These are phyloP conservation scores for Acronicta leporina DNA, from an alignment of 2,888 invertebrate species.

Conservation along the genomic window DNA sequence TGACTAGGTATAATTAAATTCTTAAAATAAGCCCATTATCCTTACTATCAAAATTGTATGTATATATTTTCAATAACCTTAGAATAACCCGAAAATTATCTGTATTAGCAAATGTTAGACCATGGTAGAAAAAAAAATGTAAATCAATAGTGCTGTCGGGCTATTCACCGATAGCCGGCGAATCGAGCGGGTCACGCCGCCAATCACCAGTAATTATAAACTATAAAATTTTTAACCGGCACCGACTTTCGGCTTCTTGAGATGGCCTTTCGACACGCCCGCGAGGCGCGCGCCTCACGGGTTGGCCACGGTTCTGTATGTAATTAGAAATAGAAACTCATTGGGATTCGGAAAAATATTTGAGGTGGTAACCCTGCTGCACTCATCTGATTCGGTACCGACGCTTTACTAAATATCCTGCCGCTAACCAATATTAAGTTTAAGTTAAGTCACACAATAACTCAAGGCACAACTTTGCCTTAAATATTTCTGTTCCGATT, in stretches of 20 bases:
- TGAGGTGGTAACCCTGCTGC: too few relatives aligned
- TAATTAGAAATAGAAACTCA: constrained; percentile 10
- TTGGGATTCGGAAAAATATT: constrained; percentile 1
- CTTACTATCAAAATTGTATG: neutral
- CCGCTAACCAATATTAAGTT: too few relatives aligned
- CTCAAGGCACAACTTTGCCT: too few relatives aligned
- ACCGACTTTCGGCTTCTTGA: constrained; percentile 86
- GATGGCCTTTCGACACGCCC: constrained; percentile 83
- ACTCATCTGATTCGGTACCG: too few relatives aligned
- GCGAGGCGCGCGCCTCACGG: constrained; percentile 51
- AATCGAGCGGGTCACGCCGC: constrained; percentile 76
- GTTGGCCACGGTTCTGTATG: constrained; percentile 70
- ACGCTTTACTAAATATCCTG: too few relatives aligned
- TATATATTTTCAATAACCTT: neutral
- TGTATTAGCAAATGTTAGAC: constrained; percentile 32
- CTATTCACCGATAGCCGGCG: constrained; percentile 60
- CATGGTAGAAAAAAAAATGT: constrained; percentile 47
- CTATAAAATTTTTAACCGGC: constrained; percentile 82
- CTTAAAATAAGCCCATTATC: too few relatives aligned
- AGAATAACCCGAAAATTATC: neutral
- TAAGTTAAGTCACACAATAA: too few relatives aligned
- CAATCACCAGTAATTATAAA: constrained; percentile 87
- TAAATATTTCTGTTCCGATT: too few relatives aligned
- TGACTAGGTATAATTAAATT: too few relatives aligned
- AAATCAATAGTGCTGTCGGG: constrained; percentile 55